Base-by-base conservation (phyloP, 2,113 vertebrate genomes). In the Nibea coibor region DNA sequence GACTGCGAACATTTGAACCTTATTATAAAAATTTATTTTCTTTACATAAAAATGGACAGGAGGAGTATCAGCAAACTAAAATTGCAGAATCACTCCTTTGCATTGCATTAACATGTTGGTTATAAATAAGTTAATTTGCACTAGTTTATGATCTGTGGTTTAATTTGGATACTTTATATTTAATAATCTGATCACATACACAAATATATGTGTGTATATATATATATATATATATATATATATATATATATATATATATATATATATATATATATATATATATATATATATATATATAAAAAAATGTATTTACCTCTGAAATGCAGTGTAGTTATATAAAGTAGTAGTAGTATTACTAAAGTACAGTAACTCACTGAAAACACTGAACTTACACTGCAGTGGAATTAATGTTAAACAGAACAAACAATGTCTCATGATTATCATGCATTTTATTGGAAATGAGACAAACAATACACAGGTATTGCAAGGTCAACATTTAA, bases 361-460 rank as follows among this genome's bases (percentile, higher is more conserved):
- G 22, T 9, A 17, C 26, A 31, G 24, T 51, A 54, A 20, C 35
- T 35, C 31, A 31, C 31, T 35, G 31, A 35, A 4, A 45, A 51
- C 26, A 28, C 48, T 28, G 28, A 54, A 11, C 24, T 51, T 51
- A 35, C 47, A 15, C 45, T 68, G n/a, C 43, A 42, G 7, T 39
- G 6, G 1, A 62, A 75, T 14, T 20, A 45, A 35, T 59, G 12
- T 22, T 3, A 22, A 19, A 51, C n/a, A 54, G 53, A 75, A 19
- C 1, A n/a, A 62, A 71, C 3, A 43, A 6, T 58, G 24, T 5
- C 17, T 77, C 72, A 78, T 83, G 66, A 85, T 85, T 79, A 88
- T 86, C 92, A 92, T 94, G 92, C 93, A 84, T 93, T 94, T 94
- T 93, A 94, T 93, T 94, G 74, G 59, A 93, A 93, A 94, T 82